A percentile compares a stretch with the other conserved stretches of the same genome.
These are phyloP conservation scores for Lydus trimaculatus DNA, from an alignment of 2,888 invertebrate genomes.

Conservation along the genomic window DNA sequence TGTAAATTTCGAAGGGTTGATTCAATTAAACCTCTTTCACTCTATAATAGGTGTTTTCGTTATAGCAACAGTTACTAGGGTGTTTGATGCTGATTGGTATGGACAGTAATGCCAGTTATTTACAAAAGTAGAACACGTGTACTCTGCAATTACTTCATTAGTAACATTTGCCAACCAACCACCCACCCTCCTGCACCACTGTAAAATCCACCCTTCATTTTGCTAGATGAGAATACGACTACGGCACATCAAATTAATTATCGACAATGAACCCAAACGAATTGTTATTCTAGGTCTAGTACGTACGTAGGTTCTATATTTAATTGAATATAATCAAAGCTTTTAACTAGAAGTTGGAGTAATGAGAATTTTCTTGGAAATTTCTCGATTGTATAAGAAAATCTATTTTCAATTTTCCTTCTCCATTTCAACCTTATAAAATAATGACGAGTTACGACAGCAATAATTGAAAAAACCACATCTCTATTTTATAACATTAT, in stretches of 20 bases:
- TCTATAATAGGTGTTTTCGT: slow-evolving; percentile 20
- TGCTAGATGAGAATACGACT: neutral
- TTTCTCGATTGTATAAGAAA: neutral
- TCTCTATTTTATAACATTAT: neutral
- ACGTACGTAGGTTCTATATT: neutral
- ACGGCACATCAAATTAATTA: slow-evolving; percentile 3
- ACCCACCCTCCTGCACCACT: too few species aligned
- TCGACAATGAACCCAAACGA: neutral
- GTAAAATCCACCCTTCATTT: slow-evolving; percentile 3
- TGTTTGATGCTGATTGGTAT: slow-evolving; percentile 42
- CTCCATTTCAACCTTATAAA: neutral
- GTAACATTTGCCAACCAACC: slow-evolving; percentile 9
- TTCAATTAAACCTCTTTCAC: neutral
- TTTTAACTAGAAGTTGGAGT: neutral
- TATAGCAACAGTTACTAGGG: slow-evolving; percentile 40
- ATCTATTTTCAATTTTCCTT: neutral
- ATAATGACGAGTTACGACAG: too few species aligned
- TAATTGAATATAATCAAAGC: neutral
- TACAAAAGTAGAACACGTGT: slow-evolving; percentile 40
- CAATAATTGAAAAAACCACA: neutral
- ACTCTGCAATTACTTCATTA: slow-evolving; percentile 32
- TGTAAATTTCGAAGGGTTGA: neutral
- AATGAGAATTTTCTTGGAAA: neutral
- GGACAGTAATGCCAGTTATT: slow-evolving; percentile 45
- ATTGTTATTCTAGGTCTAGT: neutral